A percentile compares a stretch with the other conserved stretches of the same genome.
Conservation (phyloP, 2,888 invertebrate genomes). For the Spilosoma lubricipeda region DNA sequence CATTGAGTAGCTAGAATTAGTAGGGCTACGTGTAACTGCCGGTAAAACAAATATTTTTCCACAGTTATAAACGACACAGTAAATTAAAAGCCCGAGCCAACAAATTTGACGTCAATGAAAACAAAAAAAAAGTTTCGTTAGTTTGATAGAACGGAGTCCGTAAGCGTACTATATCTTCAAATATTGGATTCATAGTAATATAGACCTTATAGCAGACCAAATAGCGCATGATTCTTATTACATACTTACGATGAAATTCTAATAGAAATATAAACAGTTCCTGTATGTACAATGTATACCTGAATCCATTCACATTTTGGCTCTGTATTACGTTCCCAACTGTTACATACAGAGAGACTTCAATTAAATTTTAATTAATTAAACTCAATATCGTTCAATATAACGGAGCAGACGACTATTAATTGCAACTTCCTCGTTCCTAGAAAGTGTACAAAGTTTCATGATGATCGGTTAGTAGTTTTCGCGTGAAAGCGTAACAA, state of each 20-base stretch:
- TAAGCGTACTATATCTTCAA: not conserved
- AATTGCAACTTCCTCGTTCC: not conserved
- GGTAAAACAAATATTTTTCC: too few relatives aligned
- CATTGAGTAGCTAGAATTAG: too few relatives aligned
- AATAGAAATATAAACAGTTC: not conserved
- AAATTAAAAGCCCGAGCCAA: too few relatives aligned
- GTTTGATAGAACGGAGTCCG: too few relatives aligned
- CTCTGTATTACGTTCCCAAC: not conserved
- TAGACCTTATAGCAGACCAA: not conserved
- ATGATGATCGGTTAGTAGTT: too few relatives aligned
- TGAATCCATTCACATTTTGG: not conserved
- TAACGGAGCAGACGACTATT: slow-evolving; percentile 1
- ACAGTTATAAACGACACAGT: too few relatives aligned
- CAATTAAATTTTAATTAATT: slow-evolving; percentile 12
- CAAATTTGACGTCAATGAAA: too few relatives aligned
- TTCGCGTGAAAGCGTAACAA: too few relatives aligned
- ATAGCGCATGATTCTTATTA: not conserved
- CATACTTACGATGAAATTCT: not conserved
- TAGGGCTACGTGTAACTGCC: too few relatives aligned
- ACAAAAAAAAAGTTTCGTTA: too few relatives aligned
- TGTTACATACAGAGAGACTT: not conserved
- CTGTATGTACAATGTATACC: not conserved
- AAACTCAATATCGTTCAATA: not conserved
- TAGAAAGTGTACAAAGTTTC: too few relatives aligned
- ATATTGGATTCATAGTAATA: not conserved